These are phyloP conservation scores for Rapana venosa DNA, from an alignment of 2,888 invertebrate genomes.

Conservation along the genomic window DNA sequence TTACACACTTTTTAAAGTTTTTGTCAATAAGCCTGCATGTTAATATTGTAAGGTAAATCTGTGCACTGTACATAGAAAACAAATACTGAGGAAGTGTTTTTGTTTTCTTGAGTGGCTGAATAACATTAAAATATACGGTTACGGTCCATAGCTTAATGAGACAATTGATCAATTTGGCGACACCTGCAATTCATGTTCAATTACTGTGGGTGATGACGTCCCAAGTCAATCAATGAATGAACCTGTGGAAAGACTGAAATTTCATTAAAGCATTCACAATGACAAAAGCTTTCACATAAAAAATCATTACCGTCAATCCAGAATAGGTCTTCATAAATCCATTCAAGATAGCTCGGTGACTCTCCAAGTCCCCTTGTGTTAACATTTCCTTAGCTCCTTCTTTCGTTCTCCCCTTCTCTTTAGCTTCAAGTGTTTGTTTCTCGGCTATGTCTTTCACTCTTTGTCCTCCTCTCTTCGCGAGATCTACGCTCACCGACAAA, in stretches of 20 bases:
- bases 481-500: constrained; percentile 88
- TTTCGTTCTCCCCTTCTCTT: constrained; percentile 91
- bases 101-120: too few species aligned
- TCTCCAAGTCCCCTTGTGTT: constrained; percentile 92
- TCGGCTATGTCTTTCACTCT: constrained; percentile 85
- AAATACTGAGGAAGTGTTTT: too few species aligned
- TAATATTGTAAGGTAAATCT: too few species aligned
- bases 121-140: too few species aligned
- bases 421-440: constrained; percentile 78
- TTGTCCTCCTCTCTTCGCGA: constrained; percentile 89
- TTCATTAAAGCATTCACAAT: neutral
- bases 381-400: constrained; percentile 92
- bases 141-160: too few species aligned
- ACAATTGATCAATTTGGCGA: neutral
- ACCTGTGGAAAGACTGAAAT: neutral
- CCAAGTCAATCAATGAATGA: neutral
- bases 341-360: constrained; percentile 90
- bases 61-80: too few species aligned
- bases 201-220: neutral
- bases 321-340: constrained; percentile 88
- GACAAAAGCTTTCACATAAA: neutral
- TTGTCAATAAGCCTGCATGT: too few species aligned
- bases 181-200: neutral
- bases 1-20: too few species aligned
- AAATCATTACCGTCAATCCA: constrained; percentile 68